These are phyloP conservation scores for Spodoptera litura DNA, from an alignment of 1,140 invertebrate species.

Conservation along the genomic window DNA sequence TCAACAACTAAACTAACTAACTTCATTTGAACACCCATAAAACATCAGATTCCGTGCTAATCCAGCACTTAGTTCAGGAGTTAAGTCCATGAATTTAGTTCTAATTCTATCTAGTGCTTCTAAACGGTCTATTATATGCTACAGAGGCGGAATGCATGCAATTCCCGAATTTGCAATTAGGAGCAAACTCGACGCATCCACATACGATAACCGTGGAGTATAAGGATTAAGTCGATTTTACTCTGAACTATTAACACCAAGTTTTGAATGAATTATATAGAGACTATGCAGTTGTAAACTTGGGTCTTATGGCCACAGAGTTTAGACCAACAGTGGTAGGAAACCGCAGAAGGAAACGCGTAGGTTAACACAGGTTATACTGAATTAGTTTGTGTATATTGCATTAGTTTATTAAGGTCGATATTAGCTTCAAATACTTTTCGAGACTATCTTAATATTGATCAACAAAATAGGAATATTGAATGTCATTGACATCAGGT, in stretches of 20 bases:
- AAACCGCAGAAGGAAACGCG: too few relatives aligned
- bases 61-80: not conserved
- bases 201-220: conserved; percentile 2
- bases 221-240: conserved; percentile 30
- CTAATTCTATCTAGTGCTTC: conserved; percentile 2
- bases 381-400: too few relatives aligned
- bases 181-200: conserved; percentile 21
- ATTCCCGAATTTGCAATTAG: conserved; percentile 38
- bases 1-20: too few relatives aligned
- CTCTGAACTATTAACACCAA: conserved; percentile 20
- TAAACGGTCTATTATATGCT: conserved; percentile 19
- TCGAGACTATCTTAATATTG: too few relatives aligned
- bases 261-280: not conserved
- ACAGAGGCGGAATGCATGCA: conserved; percentile 26
- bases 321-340: not conserved
- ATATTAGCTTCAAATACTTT: too few relatives aligned
- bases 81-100: conserved; percentile 1
- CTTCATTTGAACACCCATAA: not conserved
- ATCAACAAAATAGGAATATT: too few relatives aligned
- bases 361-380: too few relatives aligned
- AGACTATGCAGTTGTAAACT: not conserved
- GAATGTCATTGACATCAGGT: too few relatives aligned
- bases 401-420: too few relatives aligned
- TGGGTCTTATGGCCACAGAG: not conserved
- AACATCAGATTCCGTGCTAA: not conserved